Base-by-base conservation (phyloP, 1,140 invertebrate genomes). In the Thalassaphorura encarpata region DNA sequence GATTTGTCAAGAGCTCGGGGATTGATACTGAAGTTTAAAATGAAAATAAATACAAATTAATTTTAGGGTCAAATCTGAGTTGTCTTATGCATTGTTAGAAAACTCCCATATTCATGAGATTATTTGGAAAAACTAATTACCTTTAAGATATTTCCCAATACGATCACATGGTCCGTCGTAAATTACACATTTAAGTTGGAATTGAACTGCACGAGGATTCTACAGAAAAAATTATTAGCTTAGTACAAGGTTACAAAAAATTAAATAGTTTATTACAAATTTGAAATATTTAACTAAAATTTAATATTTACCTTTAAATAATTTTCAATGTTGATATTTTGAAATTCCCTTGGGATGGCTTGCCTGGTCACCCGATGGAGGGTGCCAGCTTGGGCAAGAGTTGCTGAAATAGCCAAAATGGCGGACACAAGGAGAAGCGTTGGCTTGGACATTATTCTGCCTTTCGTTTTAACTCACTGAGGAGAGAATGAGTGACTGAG, bases 261-360 rank as follows among this genome's bases (percentile, higher is more conserved):
- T 43, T 15, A 43, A 19, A 31, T 31, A 3, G 15, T 31, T 18
- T 3, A 4, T 26, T 15, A 47, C 15, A 23, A 47, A 8, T 21
- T n/a, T n/a, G 31, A 3, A 40, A 26, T 19, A 13, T 43, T 45
- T 29, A 4, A 13, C 29, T 5, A 50, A 29, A 50, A 8, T 36
- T 47, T 21, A 11, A 21, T 19, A 31, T 51, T 54, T 58, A 65
- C 63, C 60, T 65, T 65, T 0, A 65, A 36, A 33, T 65, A 65
- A 29, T 60, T 57, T 56, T 65, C 63, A 41, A 65, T 65, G 31
- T 65, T 65, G 41, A 65, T 55, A 46, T 65, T 65, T 43, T 42
- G 28, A 23, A 65, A 65, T 54, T 65, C 63, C 15, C 53, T 24
- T 24, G 63, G 63, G 27, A 65, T 54, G 18, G 56, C 26, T 56